A percentile compares a stretch with the other conserved stretches of the same genome.
These are phyloP conservation scores for Vicugna pacos DNA, from an alignment of 2,113 vertebrate genomes.

Conservation along the genomic window DNA sequence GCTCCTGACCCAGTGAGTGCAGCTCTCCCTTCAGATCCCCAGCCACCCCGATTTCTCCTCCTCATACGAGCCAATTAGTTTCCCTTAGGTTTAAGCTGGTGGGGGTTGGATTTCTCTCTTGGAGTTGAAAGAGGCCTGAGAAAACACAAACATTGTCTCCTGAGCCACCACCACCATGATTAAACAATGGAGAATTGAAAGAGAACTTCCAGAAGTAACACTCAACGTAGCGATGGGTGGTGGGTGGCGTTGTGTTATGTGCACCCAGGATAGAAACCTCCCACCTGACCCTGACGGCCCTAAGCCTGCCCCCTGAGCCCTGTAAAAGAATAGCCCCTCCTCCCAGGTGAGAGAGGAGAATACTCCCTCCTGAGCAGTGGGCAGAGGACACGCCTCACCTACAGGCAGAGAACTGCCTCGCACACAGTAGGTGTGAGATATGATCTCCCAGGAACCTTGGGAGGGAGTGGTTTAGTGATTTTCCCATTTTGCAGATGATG, in stretches of 20 bases:
- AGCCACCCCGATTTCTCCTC: background rate
- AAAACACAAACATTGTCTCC: constrained; percentile 56
- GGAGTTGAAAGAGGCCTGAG: constrained; percentile 48
- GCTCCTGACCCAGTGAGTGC: background rate
- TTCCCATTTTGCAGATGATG: background rate
- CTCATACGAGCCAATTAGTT: background rate
- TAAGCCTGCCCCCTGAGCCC: background rate
- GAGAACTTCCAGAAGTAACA: background rate
- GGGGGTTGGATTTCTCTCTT: constrained; percentile 34
- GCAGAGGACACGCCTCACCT: background rate
- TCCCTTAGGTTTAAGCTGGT: background rate
- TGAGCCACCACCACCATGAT: background rate
- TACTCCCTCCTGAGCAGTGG: background rate
- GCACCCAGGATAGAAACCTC: constrained; percentile 39
- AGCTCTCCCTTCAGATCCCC: background rate
- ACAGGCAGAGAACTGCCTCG: background rate
- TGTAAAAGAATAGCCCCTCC: background rate
- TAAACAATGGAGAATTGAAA: constrained; percentile 16
- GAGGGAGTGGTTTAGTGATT: background rate
- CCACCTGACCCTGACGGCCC: background rate
- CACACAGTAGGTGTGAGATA: background rate
- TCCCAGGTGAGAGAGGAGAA: background rate
- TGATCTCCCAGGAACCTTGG: background rate
- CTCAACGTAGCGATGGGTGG: background rate
- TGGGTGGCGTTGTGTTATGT: background rate